Base-by-base conservation (phyloP, 2,113 vertebrate genomes). In the Aplodontia rufa region DNA sequence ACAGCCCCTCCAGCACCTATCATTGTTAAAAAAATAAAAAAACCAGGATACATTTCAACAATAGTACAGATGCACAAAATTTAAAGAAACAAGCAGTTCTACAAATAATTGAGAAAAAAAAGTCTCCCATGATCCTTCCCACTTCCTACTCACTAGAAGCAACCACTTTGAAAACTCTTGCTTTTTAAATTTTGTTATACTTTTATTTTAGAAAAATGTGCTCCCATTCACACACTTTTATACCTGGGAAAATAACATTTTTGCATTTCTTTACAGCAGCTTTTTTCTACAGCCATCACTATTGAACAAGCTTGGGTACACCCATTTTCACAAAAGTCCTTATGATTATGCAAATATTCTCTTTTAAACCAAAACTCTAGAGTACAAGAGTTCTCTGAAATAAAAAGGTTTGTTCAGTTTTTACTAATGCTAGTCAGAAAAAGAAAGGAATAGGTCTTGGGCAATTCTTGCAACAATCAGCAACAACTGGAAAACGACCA, bases 391-490 rank as follows among this genome's bases (percentile, higher is more conserved):
- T 53, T 35, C 20, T 84, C 12, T 76, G 74, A 13, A 83, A 53
- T 76, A 76, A 75, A 51, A 32, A 51, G 4, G 0, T 42, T n/a
- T 74, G 20, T 68, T 76, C 40, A 24, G 1, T 20, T 26, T 28
- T 53, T 40, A 40, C 3, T 11, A 13, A 40, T 75, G 45, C 6
- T 49, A 24, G 3, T 12, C 9, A 53, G 32, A 32, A 66, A 42
- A 78, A 66, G 5, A 35, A 69, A 53, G 40, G 6, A 53, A 5
- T 40, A 42, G 5, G 0, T 45, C 2, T 7, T 58, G 11, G 30
- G 4, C 6, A 55, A n/a, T 12, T 68, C n/a, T n/a, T 53, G 3
- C 12, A 26, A 2, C 1, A 24, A 35, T 28, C 13, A 40, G 3
- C 45, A 49, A 9, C 3, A n/a, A n/a, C n/a, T n/a, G n/a, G n/a